Base-by-base conservation (phyloP, 2,113 vertebrate genomes). In the Eptesicus fuscus region DNA sequence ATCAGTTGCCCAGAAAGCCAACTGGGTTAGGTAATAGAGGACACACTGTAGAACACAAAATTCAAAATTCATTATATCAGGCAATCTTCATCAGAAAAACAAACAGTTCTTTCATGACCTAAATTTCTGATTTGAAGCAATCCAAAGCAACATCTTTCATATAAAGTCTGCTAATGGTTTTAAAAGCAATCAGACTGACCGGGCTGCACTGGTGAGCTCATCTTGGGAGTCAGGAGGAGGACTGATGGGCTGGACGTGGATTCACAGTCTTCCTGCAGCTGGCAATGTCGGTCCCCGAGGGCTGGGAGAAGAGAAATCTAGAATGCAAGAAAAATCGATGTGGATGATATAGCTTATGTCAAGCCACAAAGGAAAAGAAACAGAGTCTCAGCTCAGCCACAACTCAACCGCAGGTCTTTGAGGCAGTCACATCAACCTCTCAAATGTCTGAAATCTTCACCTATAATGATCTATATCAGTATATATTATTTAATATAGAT, bases 161-260 rank as follows among this genome's bases (percentile, higher is more conserved):
- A 71, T 35, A 53, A 88, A 93, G 7, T 32, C 35, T 76, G 9
- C 49, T 40, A 83, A 37, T 40, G 23, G 44, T 9, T 51, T 61
- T 95, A 25, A 53, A 88, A 83, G 44, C 59, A 93, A 94, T 22
- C 78, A 90, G 87, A 98, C 98, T 97, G 88, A 99, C 98, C 98
- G 82, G 98, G 98, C 82, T 97, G 98, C 84, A 98, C 97, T 91
- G 98, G 98, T 16, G 98, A 98, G 97, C 98, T 99, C 98, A 98
- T 98, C 78, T 86, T 96, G 98, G 88, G 77, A 95, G 94, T 28
- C 77, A 53, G 94, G 95, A 94, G 83, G 94, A 78, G 82, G 83
- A 47, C 22, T 44, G 40, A 23, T 14, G 35, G 95, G 16, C 37
- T 2, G 74, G 90, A 59, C 53, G 51, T 77, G 88, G 96, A 69